Percentiles rank a stretch among this genome's conserved stretches.
Conservation (phyloP, 1,140 invertebrate species). For the Ceratina calcarata region DNA sequence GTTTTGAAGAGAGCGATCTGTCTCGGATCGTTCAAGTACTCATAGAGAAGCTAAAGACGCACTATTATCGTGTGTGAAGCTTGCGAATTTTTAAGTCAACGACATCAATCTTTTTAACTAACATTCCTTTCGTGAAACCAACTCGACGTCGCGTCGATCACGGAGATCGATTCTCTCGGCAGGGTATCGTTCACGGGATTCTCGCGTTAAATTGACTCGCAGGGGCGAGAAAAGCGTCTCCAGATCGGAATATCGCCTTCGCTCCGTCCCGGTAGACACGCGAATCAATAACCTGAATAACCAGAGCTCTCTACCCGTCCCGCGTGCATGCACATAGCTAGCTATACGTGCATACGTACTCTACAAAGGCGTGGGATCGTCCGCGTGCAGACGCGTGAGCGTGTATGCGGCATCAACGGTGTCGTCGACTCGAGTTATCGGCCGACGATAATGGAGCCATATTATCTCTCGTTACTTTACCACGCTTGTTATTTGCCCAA, state of each 20-base stretch:
- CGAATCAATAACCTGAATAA: conserved; percentile 27
- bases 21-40: no score
- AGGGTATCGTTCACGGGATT: not conserved
- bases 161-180: not conserved
- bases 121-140: not conserved
- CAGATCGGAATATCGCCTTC: conserved; percentile 14
- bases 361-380: not conserved
- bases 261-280: not conserved
- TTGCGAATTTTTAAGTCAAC: no score
- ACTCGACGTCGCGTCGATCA: not conserved
- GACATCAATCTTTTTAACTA: no score
- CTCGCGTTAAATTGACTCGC: conserved; percentile 7
- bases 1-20: no score
- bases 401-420: conserved; percentile 4
- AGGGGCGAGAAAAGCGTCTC: not conserved
- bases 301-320: not conserved
- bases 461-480: conserved; percentile 66
- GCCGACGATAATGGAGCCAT: conserved; percentile 59
- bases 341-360: not conserved
- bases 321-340: not conserved
- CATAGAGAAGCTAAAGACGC: no score
- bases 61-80: no score
- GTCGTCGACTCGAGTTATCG: conserved; percentile 57
- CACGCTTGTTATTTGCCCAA: conserved; percentile 59
- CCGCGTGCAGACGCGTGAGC: no score